Base-by-base conservation (phyloP, 2,888 invertebrate genomes). In the Drosophila nr. fundita region DNA sequence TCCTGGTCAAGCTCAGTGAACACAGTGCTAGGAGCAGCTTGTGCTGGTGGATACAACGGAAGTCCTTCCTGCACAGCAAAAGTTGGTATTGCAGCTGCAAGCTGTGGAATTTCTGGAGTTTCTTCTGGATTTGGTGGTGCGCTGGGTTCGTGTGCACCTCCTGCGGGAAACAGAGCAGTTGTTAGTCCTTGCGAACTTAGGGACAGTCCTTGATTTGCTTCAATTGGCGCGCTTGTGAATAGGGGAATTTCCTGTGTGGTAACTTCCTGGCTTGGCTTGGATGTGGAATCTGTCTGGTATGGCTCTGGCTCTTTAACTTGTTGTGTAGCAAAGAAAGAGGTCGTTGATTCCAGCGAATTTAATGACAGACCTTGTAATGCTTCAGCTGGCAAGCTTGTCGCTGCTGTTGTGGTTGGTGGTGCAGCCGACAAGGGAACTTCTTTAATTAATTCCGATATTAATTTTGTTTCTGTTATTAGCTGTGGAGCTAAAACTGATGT, bases 361-460 rank as follows among this genome's bases (percentile, higher is more conserved):
- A 53, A 48, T 1, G 60, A n/a, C 0, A 38, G n/a, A 13, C 50
- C 64, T 52, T 62, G 54, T 45, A 63, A 13, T 4, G 27, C 2
- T 29, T 67, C 53, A 13, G 49, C 24, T 40, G 57, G 21, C 13
- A 30, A 36, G 21, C n/a, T n/a, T 18, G 52, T 15, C 4, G 48
- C n/a, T 21, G n/a, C 8, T 45, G 24, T 30, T 11, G 57, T 38
- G 29, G 54, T 40, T 42, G 73, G 45, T 53, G 70, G 66, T 48
- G 82, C 70, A 11, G 66, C 68, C 54, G 73, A 80, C 0, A 70
- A 53, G 1, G 69, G 53, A 58, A 50, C 48, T 49, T 72, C 72
- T 38, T 63, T 49, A 32, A 15, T 30, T 21, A 15, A 10, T 30
- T 34, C 42, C 2, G 45, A 29, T 21, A 7, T 32, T 13, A 29